A percentile compares a stretch with the other conserved stretches of the same genome.
Evolutionary conservation across 1,140 invertebrate genomes (phyloP).

Genomic region (Drosophila elegans): DNA sequence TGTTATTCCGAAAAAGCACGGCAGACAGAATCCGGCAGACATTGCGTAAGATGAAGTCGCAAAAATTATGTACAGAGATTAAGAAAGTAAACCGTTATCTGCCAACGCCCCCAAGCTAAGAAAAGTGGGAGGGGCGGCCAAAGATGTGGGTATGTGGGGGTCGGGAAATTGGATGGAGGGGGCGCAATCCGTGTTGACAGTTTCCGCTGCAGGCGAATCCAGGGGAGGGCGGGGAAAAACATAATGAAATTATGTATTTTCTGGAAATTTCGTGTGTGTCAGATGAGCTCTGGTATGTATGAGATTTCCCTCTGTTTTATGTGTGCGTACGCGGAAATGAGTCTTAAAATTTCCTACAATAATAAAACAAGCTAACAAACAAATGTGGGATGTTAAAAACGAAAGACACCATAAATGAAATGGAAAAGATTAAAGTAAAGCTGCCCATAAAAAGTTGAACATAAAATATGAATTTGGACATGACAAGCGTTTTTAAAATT

Average conservation of each 20-base stretch:
- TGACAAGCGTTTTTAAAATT: slow-evolving; percentile 1
- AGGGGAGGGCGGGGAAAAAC: slow-evolving; percentile 4
- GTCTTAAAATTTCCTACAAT: slow-evolving; percentile 49
- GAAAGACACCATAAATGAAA: slow-evolving; percentile 19
- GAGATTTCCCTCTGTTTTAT: slow-evolving; percentile 59
- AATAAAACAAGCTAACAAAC: slow-evolving; percentile 51
- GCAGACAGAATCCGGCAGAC: slow-evolving; percentile 26
- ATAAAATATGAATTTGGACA: slow-evolving; percentile 4
- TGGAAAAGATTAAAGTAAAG: slow-evolving; percentile 41
- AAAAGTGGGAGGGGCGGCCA: slow-evolving; percentile 3
- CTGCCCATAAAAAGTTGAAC: slow-evolving; percentile 12
- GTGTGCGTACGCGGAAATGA: slow-evolving; percentile 10
- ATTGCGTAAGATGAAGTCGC: slow-evolving; percentile 64
- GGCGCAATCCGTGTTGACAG: slow-evolving; percentile 63
- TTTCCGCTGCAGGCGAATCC: slow-evolving; percentile 53
- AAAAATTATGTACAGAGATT: slow-evolving; percentile 80
- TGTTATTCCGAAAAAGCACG: slow-evolving; percentile 13
- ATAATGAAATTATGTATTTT: slow-evolving; percentile 73
- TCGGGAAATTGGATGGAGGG: neutral
- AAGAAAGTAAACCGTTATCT: slow-evolving; percentile 80
- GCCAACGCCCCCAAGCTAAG: slow-evolving; percentile 42
- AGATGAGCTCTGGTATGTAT: slow-evolving; percentile 50
- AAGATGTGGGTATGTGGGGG: neutral
- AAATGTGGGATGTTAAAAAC: slow-evolving; percentile 46
- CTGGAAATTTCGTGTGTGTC: slow-evolving; percentile 48